Conservation (phyloP, 2,797 vertebrate species). For the Pseudochirops corinnae region DNA sequence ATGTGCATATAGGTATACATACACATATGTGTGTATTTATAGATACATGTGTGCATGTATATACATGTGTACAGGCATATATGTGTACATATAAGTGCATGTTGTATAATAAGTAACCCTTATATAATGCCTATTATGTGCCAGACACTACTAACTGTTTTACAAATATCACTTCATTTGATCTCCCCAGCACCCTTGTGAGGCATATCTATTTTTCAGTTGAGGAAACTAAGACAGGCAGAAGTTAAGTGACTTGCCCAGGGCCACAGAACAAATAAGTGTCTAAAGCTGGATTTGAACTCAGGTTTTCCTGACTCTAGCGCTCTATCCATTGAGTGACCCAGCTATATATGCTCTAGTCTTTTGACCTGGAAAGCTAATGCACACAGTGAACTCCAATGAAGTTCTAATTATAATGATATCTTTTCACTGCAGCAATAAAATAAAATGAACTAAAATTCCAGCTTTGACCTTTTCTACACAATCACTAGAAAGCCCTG, state of each 20-base stretch:
- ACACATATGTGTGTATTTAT: too few species aligned
- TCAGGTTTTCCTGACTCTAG: not conserved
- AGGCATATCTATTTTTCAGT: not conserved
- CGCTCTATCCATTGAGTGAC: conserved; percentile 32
- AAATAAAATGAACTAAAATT: conserved; percentile 79
- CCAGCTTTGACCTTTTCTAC: conserved; percentile 82
- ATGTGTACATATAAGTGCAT: not conserved
- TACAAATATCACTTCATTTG: conserved; percentile 4
- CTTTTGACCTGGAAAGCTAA: conserved; percentile 53
- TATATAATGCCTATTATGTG: not conserved
- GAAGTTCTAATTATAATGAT: conserved; percentile 65
- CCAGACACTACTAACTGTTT: conserved; percentile 5
- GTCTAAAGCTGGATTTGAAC: not conserved
- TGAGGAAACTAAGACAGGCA: conserved; percentile 28
- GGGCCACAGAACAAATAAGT: conserved; percentile 5
- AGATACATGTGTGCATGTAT: accelerated
- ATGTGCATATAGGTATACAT: not conserved
- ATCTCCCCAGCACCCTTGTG: not conserved
- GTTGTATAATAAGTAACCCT: not conserved
- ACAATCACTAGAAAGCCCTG: conserved; percentile 82
- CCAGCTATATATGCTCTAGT: conserved; percentile 47
- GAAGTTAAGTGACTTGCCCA: conserved; percentile 19
- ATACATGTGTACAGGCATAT: too few species aligned
- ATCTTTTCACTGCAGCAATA: conserved; percentile 73
- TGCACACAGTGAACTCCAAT: conserved; percentile 37